Evolutionary conservation across 2,797 vertebrate species (phyloP), one percentile per base, ranked within the genome.

Genomic region (Enteromius thamalakanensis): DNA sequence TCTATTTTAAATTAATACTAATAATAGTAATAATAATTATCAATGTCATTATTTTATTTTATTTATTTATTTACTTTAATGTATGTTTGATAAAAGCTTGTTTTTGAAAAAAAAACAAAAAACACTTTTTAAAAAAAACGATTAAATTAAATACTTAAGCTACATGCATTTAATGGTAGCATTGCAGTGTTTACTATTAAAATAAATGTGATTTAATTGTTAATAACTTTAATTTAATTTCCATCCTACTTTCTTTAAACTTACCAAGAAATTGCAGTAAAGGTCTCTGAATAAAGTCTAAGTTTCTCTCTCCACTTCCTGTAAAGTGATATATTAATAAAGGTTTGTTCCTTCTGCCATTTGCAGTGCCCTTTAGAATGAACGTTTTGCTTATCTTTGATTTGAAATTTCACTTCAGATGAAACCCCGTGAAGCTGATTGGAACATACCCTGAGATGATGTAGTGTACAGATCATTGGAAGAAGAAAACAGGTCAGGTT

Each of bases 391-490:
- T 17, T 47, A 15, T 1, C 15, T 45, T 23, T 42, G 8, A 49
- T 78, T 32, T 49, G 19, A 49, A 78, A 32, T 78, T 75, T 40
- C 72, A 23, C 77, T 69, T 58, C 15, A 76, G 74, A 76, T 60
- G 14, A 74, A 55, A 75, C 71, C 71, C 71, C 15, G 49, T 75
- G 71, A 75, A 75, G 32, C 32, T 5, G 14, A 26, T 62, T 76
- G 55, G 55, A 62, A 29, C 37, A 1, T 62, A 45, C 14, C 1
- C 55, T 88, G 89, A 91, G 91, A 91, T 79, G 42, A 79, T 91
- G 90, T 90, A 86, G 91, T 91, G 92, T 93, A 93, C 91, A 92
- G 92, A 94, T 94, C 93, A 91, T 91, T 92, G 87, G 87, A 90
- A 89, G 89, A 92, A 93, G 90, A 90, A 87, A 90, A 67, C 91